phyloP scores from a whole-genome alignment of 2,113 vertebrate species.

The Desmodus rotundus region DNA sequence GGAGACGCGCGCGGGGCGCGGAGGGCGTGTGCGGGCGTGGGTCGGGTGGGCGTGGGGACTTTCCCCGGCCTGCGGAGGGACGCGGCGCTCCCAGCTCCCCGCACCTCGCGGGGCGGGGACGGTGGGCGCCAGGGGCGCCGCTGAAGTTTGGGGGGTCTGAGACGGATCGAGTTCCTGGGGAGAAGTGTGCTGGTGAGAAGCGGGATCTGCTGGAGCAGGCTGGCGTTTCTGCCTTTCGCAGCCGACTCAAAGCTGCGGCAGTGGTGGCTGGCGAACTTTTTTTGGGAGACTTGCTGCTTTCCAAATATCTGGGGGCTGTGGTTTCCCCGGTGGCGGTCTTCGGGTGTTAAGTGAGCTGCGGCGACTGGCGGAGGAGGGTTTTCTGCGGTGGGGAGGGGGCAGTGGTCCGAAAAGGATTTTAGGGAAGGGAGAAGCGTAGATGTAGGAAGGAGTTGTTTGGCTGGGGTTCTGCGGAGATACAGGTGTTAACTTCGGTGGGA shows the following conservation, averaged over 20 bases:
- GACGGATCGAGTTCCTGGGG: constrained; percentile 38
- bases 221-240: neutral
- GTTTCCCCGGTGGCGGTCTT: neutral
- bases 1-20: constrained; percentile 52
- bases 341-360: neutral
- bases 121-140: neutral
- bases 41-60: constrained; percentile 22
- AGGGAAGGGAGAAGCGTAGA: neutral
- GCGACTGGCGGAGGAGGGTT: neutral
- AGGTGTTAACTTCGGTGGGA: constrained; percentile 61
- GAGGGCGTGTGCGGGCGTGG: constrained; percentile 42
- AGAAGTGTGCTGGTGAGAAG: constrained; percentile 32
- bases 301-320: neutral
- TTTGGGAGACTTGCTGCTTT: constrained; percentile 22
- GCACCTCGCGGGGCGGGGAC: neutral
- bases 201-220: neutral
- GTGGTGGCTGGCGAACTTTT: constrained; percentile 63
- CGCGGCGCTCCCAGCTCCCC: rapidly evolving
- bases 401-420: neutral
- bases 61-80: neutral
- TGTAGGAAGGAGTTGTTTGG: neutral
- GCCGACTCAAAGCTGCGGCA: neutral
- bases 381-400: neutral
- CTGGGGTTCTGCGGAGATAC: constrained; percentile 25
- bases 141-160: constrained; percentile 58